Evolutionary conservation across 2,797 vertebrate genomes (phyloP), one percentile per base, ranked within the genome.

Genomic region (Anguilla marmorata): DNA sequence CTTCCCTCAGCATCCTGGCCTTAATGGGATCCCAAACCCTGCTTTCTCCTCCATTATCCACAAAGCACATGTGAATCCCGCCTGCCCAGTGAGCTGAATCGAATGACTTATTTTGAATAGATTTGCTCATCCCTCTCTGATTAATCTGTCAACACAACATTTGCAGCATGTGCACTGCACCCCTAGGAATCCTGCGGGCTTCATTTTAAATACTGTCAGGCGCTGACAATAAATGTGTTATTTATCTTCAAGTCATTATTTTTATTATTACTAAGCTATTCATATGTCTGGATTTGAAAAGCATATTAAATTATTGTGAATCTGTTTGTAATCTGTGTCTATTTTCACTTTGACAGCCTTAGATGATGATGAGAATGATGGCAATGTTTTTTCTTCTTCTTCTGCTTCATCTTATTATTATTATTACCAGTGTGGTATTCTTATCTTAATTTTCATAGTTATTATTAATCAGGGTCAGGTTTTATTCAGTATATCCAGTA

Each of bases 61-160:
- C 41, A 7, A 24, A 82, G 45, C 79, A 50, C 33, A 41, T 41
- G 74, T 21, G 74, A 79, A 79, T 33, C 27, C 30, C 14, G 12
- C 30, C 27, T 74, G 72, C 72, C 33, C 30, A 74, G 74, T 19
- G 74, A 45, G 16, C 30, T 45, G 74, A 82, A 82, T 82, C 41
- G 0, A 48, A 50, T 82, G 19, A n/a, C 79, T 50, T 24, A 82
- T 50, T 24, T 82, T 8, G 14, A 82, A 82, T 48, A 19, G 19
- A n/a, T 50, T 82, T 82, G 2, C 19, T 12, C 79, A 50, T 19
- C 45, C 16, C 21, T 82, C 79, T 50, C 14, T 48, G 41, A 82
- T 50, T 82, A 82, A 82, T 82, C 79, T 82, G 41, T 74, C 69
- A 74, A 74, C 41, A 82, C 45, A 50, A 12, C 19, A 82, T 82